These are phyloP conservation scores for Aphelinus certus DNA, from an alignment of 1,140 invertebrate genomes.

Conservation along the genomic window DNA sequence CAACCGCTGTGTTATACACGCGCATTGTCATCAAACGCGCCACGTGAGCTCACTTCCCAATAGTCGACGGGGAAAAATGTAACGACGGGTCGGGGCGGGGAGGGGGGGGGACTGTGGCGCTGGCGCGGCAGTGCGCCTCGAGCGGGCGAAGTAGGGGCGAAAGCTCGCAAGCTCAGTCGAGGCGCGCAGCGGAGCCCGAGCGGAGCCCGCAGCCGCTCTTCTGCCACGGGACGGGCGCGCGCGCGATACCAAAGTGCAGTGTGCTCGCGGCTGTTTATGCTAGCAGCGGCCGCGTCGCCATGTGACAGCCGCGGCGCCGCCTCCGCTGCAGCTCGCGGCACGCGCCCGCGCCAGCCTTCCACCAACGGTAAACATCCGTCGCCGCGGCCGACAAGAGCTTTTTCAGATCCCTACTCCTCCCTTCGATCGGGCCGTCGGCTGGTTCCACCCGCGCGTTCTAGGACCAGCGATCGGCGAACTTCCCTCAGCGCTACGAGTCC, in stretches of 20 bases:
- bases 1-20: too few species aligned
- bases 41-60: too few species aligned
- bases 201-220: constrained; percentile 44
- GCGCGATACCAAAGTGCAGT: background rate
- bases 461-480: too few species aligned
- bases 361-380: too few species aligned
- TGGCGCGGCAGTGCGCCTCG: constrained; percentile 38
- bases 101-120: constrained; percentile 42
- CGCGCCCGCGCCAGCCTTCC: background rate
- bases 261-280: too few species aligned
- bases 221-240: background rate
- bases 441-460: constrained; percentile 4
- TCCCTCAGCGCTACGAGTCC: too few species aligned
- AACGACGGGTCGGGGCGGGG: background rate
- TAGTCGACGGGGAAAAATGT: too few species aligned
- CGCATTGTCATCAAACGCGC: too few species aligned
- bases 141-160: constrained; percentile 48
- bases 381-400: too few species aligned
- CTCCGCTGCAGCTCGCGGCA: too few species aligned
- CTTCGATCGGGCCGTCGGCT: background rate
- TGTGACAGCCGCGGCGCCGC: too few species aligned
- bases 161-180: constrained; percentile 52
- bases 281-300: too few species aligned
- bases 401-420: background rate
- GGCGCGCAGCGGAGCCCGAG: constrained; percentile 55